Evolutionary conservation across 2,113 vertebrate genomes (phyloP).

Genomic region (Corythaeola cristata): DNA sequence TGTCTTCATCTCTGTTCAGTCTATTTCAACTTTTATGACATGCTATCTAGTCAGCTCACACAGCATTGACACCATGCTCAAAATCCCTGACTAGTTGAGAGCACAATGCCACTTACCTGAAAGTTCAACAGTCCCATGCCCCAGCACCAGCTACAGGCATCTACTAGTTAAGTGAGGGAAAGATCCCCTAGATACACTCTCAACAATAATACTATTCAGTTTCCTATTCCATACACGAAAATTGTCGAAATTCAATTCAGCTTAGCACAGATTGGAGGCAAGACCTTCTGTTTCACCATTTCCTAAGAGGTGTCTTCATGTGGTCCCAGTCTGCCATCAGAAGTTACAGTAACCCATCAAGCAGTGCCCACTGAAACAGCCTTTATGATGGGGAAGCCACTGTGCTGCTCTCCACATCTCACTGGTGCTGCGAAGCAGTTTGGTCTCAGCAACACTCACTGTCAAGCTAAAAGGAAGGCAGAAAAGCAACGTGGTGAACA

Average conservation of each 20-base stretch:
- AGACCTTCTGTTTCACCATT: background rate
- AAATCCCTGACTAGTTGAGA: background rate
- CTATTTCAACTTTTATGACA: background rate
- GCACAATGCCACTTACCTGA: background rate
- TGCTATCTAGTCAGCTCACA: background rate
- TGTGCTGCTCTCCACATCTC: background rate
- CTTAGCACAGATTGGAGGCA: background rate
- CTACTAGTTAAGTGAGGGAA: background rate
- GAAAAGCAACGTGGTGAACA: background rate
- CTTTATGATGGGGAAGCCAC: background rate
- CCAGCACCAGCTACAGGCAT: background rate
- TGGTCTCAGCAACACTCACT: too few relatives aligned
- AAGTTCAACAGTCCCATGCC: background rate
- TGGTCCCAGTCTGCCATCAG: background rate
- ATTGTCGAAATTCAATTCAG: background rate
- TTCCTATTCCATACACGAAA: background rate
- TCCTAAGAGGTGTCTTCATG: background rate
- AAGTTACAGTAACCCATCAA: background rate
- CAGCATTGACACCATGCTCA: background rate
- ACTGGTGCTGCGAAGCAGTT: background rate
- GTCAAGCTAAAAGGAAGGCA: background rate
- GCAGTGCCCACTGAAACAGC: background rate
- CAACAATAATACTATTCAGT: background rate
- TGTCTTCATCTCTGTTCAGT: background rate
- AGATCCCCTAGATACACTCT: background rate